phyloP scores from a whole-genome alignment of 2,797 vertebrate species.

The Dromococcyx pavoninus region DNA sequence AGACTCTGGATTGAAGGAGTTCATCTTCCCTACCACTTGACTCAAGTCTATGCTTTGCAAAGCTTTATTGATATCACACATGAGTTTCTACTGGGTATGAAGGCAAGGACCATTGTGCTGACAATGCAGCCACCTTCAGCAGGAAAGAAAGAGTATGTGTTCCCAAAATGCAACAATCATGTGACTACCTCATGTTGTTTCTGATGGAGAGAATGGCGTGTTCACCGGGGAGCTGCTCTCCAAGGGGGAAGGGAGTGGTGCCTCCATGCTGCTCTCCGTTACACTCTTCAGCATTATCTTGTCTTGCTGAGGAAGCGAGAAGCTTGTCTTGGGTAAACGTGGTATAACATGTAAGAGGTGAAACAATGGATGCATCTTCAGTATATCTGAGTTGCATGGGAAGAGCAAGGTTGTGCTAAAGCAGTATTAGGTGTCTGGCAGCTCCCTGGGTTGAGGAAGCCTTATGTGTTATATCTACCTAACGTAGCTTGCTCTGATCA shows the following conservation, averaged over 20 bases:
- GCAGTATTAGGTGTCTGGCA: too few species aligned
- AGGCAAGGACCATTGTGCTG: accelerated
- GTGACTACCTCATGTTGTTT: accelerated
- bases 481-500: too few species aligned
- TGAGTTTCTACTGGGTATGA: neutral
- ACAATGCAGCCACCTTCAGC: neutral
- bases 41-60: neutral
- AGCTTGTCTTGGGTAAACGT: too few species aligned
- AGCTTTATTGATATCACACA: neutral
- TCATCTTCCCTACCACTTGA: accelerated
- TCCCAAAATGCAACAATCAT: neutral
- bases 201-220: accelerated
- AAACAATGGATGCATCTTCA: too few species aligned
- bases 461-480: too few species aligned
- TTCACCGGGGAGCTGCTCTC: neutral
- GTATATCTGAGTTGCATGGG: too few species aligned
- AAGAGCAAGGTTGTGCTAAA: too few species aligned
- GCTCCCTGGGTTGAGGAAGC: too few species aligned
- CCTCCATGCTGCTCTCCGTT: accelerated
- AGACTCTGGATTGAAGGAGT: neutral
- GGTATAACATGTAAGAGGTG: too few species aligned
- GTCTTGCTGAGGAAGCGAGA: neutral
- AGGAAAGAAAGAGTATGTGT: neutral
- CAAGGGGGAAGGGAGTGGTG: neutral
- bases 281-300: neutral